Conservation (phyloP, 2,888 invertebrate species). For the Pollenia griseotomentosa region DNA sequence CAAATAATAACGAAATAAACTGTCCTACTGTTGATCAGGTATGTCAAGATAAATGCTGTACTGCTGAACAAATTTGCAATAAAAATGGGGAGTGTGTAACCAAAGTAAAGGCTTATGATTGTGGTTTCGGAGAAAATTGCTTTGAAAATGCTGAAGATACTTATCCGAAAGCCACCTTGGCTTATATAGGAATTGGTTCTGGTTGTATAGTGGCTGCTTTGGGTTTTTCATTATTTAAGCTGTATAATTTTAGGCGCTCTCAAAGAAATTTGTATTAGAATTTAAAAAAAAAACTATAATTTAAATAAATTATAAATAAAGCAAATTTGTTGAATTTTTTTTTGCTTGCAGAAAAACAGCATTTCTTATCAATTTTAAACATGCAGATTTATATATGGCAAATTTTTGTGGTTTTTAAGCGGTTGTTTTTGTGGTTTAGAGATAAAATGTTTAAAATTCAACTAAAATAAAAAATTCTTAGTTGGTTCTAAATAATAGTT, state of each 20-base stretch:
- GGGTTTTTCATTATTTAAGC: conserved; percentile 31
- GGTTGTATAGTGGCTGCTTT: conserved; percentile 17
- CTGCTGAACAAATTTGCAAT: conserved; percentile 8
- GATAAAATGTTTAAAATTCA: conserved; percentile 13
- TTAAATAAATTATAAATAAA: neutral
- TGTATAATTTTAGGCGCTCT: conserved; percentile 29
- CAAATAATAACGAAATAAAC: neutral
- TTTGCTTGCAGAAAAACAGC: neutral
- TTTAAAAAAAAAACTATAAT: neutral
- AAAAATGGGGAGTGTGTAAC: neutral
- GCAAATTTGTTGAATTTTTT: neutral
- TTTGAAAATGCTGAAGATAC: no score
- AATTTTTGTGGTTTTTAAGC: neutral
- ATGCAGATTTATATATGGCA: neutral
- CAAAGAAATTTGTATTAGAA: conserved; percentile 6
- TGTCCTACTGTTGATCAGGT: neutral
- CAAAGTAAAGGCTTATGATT: neutral
- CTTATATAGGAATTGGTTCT: conserved; percentile 23
- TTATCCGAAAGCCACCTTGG: neutral
- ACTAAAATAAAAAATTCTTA: neutral
- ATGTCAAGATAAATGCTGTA: conserved; percentile 20
- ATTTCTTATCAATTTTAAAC: conserved; percentile 34
- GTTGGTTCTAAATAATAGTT: neutral
- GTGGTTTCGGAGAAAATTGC: neutral
- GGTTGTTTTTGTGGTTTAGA: conserved; percentile 25